Percentiles rank a stretch among this genome's conserved stretches.
phyloP scores from a whole-genome alignment of 2,113 vertebrate genomes.

The Puntigrus tetrazona region DNA sequence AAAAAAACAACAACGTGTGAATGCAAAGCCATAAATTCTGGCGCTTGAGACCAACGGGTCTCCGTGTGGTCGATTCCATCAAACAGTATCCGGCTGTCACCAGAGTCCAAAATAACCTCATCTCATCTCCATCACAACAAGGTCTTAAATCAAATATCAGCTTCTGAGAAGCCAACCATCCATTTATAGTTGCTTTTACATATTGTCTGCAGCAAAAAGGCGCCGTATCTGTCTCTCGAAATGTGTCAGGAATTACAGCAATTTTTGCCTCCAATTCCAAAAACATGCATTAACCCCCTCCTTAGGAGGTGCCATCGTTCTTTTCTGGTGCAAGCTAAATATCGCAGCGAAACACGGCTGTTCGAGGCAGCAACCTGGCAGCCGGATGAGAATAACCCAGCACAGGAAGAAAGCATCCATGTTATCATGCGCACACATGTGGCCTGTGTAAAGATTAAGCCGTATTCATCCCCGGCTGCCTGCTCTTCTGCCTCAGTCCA shows the following conservation, averaged over 20 bases:
- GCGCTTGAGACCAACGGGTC: not conserved
- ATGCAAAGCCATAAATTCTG: not conserved
- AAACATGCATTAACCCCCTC: constrained; percentile 81
- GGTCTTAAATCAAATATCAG: constrained; percentile 70
- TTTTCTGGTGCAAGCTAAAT: constrained; percentile 75
- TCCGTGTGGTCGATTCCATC: not conserved
- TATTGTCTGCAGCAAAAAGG: constrained; percentile 75
- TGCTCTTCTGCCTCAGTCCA: constrained; percentile 80
- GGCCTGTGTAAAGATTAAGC: constrained; percentile 83
- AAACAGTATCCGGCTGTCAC: not conserved
- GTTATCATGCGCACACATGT: constrained; percentile 85
- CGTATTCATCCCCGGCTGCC: constrained; percentile 82
- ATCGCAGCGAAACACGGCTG: constrained; percentile 77
- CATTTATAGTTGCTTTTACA: constrained; percentile 71
- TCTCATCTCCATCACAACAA: constrained; percentile 49
- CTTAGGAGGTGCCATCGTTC: constrained; percentile 70
- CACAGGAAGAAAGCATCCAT: constrained; percentile 77
- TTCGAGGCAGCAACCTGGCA: constrained; percentile 81
- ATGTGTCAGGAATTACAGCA: constrained; percentile 79
- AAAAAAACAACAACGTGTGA: not conserved
- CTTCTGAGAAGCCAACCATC: constrained; percentile 57
- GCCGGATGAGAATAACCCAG: constrained; percentile 70
- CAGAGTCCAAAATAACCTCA: constrained; percentile 63
- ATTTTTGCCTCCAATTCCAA: constrained; percentile 68
- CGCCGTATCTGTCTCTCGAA: constrained; percentile 77